Conservation (phyloP, 2,113 vertebrate genomes). For the Marmota flaviventris region DNA sequence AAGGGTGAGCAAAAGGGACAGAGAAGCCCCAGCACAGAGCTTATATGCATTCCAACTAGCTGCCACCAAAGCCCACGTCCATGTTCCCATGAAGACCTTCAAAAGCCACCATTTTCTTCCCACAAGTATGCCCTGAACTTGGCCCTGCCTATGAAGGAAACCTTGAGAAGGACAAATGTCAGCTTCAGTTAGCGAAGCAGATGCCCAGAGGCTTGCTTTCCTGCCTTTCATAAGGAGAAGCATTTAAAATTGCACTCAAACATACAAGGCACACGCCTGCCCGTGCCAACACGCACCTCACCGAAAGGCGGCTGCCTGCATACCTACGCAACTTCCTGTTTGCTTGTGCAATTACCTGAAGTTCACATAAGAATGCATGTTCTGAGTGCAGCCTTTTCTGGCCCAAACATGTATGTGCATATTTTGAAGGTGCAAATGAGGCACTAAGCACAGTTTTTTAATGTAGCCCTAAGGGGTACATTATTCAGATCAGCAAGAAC, state of each 20-base stretch:
- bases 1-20: background rate
- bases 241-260: slow-evolving; percentile 45
- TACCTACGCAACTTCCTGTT: slow-evolving; percentile 79
- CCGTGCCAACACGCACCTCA: slow-evolving; percentile 52
- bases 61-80: background rate
- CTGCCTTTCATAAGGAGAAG: slow-evolving; percentile 14
- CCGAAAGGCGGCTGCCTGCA: slow-evolving; percentile 27
- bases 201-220: slow-evolving; percentile 65
- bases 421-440: slow-evolving; percentile 85
- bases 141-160: slow-evolving; percentile 62
- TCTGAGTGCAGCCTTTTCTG: slow-evolving; percentile 74
- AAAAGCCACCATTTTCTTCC: background rate
- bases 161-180: slow-evolving; percentile 76
- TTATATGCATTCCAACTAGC: background rate
- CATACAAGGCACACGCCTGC: slow-evolving; percentile 51
- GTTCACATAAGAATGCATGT: slow-evolving; percentile 83
- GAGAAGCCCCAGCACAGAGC: background rate
- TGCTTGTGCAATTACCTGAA: slow-evolving; percentile 80
- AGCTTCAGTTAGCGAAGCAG: slow-evolving; percentile 27
- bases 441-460: slow-evolving; percentile 72
- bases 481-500: slow-evolving; percentile 82
- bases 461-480: slow-evolving; percentile 86
- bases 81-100: background rate
- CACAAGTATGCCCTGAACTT: slow-evolving; percentile 28
- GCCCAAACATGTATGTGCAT: slow-evolving; percentile 83